A percentile compares a stretch with the other conserved stretches of the same genome.
These are phyloP conservation scores for Rana temporaria DNA, from an alignment of 2,113 vertebrate genomes.

Conservation along the genomic window DNA sequence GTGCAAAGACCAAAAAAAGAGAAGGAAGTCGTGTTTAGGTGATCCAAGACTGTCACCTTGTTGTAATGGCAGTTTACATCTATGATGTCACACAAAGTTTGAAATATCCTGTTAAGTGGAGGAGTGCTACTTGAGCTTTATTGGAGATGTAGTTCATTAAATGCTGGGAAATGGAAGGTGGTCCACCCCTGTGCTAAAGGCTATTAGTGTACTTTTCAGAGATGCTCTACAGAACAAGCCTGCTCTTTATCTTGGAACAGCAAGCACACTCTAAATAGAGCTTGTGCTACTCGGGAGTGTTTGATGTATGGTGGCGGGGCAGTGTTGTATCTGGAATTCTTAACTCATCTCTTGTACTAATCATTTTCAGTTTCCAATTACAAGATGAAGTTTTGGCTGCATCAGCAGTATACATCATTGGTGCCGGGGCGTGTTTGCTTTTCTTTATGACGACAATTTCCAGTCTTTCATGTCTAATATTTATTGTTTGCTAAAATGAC, in stretches of 20 bases:
- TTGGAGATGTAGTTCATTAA: background rate
- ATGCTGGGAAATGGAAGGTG: background rate
- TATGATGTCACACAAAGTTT: background rate
- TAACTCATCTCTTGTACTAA: conserved; percentile 50
- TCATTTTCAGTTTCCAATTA: conserved; percentile 54
- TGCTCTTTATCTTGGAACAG: conserved; percentile 29
- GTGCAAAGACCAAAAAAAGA: too few species aligned
- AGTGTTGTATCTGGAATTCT: conserved; percentile 26
- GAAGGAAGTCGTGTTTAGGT: background rate
- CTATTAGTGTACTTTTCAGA: background rate
- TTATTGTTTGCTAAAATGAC: conserved; percentile 12
- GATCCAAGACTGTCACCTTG: background rate
- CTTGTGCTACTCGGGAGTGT: background rate
- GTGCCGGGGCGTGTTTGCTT: conserved; percentile 20
- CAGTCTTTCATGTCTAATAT: conserved; percentile 28
- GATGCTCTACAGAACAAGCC: conserved; percentile 28
- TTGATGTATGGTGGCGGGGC: conserved; percentile 44
- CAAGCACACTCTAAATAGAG: conserved; percentile 1
- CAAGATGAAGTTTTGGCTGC: conserved; percentile 20
- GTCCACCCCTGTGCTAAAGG: conserved; percentile 11
- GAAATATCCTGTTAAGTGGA: background rate
- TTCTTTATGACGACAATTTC: conserved; percentile 41
- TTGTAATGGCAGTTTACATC: background rate
- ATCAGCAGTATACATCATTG: conserved; percentile 23
- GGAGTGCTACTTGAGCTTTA: background rate